Conservation (phyloP, 2,888 invertebrate genomes). For the Tuberolachnus salignus region DNA sequence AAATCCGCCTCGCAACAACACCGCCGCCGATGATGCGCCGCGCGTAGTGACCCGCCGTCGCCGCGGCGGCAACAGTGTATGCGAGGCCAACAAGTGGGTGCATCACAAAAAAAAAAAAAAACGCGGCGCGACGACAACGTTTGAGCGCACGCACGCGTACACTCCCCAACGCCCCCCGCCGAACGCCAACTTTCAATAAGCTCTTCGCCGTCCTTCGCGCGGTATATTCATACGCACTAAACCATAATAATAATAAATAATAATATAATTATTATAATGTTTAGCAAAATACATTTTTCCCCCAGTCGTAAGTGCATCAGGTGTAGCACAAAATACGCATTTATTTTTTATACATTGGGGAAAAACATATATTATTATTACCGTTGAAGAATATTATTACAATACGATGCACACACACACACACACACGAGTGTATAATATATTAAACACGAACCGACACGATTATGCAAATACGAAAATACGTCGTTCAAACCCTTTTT, state of each 20-base stretch:
- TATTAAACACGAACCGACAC: neutral
- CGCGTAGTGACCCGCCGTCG: neutral
- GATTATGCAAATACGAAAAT: slow-evolving; percentile 54
- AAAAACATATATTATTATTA: no score
- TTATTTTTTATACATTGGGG: neutral
- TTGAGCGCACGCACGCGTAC: neutral
- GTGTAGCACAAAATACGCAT: neutral
- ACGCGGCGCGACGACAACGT: slow-evolving; percentile 18
- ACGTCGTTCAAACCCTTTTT: slow-evolving; percentile 49
- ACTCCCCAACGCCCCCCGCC: neutral
- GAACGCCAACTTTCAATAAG: slow-evolving; percentile 43
- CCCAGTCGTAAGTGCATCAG: neutral
- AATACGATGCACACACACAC: no score
- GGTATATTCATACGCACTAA: neutral
- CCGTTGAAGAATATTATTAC: no score
- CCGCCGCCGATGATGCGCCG: slow-evolving; percentile 34
- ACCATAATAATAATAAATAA: neutral
- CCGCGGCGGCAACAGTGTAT: slow-evolving; percentile 45
- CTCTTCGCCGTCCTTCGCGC: slow-evolving; percentile 44
- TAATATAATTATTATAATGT: neutral
- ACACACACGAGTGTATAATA: no score
- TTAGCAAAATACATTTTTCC: neutral
- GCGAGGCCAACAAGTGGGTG: slow-evolving; percentile 57
- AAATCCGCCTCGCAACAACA: slow-evolving; percentile 41
- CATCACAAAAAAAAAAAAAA: slow-evolving; percentile 10